Evolutionary conservation across 2,113 vertebrate genomes (phyloP), one percentile per base, ranked within the genome.

Genomic region (Thinocorus orbignyianus): DNA sequence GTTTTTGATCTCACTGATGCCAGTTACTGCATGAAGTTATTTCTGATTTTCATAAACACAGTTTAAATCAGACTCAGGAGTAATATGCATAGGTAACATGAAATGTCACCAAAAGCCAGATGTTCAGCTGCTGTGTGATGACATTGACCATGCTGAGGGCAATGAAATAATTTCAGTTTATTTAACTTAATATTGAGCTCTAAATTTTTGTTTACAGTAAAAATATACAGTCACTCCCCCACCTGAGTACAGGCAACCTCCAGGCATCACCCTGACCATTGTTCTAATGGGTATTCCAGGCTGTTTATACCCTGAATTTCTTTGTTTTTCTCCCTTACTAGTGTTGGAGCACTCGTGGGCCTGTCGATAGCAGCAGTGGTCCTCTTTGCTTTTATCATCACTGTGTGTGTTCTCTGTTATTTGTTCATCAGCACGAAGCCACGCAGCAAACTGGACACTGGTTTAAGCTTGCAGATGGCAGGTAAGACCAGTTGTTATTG

Each of bases 401-500:
- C 99, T 0, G 98, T 98, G 16, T 99, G 98, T 94, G 99, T 99
- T 86, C 99, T 99, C 71, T 99, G 99, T 95, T 99, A 99, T 86
- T 98, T 99, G 96, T 99, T 99, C 94, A 98, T 99, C 90, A 98
- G 98, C 94, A 98, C 98, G 37, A 99, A 99, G 93, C 99, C 99
- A 74, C 96, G 92, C 81, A 98, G 97, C 94, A 98, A 98, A 65
- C 93, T 98, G 98, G 99, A 99, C 93, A 98, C 98, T 49, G 99
- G 99, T 39, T 98, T 99, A 71, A 98, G 97, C 62, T 98, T 99
- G 89, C 98, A 98, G 91, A 96, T 94, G 9, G 93, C 98, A 98
- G 99, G 99, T 99, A 96, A 97, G 97, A 58, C 64, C 52, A 51
- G 14, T 69, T 90, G 58, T 35, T 92, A 79, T 28, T 85, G 77